Evolutionary conservation across 2,797 vertebrate genomes (phyloP), one percentile per base, ranked within the genome.

Genomic region (Catostomus latipinnis): DNA sequence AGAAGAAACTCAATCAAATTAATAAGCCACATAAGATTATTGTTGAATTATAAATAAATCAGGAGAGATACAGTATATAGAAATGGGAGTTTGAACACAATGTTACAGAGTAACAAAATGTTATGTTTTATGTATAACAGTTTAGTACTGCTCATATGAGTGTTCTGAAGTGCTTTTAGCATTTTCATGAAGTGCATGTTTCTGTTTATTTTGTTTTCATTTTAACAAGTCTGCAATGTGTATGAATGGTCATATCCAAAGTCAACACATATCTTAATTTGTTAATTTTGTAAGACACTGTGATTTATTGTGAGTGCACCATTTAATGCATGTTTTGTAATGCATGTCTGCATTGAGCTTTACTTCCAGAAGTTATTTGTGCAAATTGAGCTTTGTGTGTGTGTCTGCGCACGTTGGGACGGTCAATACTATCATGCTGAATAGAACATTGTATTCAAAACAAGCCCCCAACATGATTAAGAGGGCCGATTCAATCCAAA

Each of bases 401-500:
- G 8, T 61, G 57, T 73, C 6, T 61, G 46, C 70, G 58, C 60
- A 58, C 57, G 58, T 65, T 76, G 60, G 63, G 72, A 67, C 56
- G 71, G 82, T 87, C 84, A 84, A 84, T 82, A 78, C 76, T 84
- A 71, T 76, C 82, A 78, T 65, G 58, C 56, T 43, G 43, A 84
- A 81, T 85, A 60, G 62, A 66, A 53, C 45, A 61, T 76, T 69
- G 73, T 80, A 56, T 82, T 85, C 56, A 76, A 81, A 85, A 84
- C 78, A 81, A 85, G 84, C 76, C 74, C 53, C 60, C 63, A 83
- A 83, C 71, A 76, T 85, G 75, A 83, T 84, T 84, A 83, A 86
- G 83, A 84, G 81, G 77, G 83, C 84, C 61, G 80, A 87, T 86
- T 86, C 76, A 80, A 83, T 86, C 81, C 60, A 74, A 85, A 79